Evolutionary conservation across 2,797 vertebrate genomes (phyloP).

Genomic region (Cossypha niveicapilla): DNA sequence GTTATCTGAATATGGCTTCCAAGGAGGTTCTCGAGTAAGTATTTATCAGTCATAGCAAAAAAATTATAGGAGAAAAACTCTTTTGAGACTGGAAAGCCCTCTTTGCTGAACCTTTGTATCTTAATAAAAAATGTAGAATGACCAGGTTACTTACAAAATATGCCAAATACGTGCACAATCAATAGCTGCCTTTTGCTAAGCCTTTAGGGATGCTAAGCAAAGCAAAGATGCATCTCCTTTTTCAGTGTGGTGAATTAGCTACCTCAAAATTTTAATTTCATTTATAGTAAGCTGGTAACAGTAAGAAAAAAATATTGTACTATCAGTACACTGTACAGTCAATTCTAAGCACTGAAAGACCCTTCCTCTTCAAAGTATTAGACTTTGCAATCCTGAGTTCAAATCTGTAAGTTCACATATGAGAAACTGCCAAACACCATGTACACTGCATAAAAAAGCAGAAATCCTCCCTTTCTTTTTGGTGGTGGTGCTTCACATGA

Average conservation of each 20-base stretch:
- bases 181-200: neutral
- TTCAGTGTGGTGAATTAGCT: neutral
- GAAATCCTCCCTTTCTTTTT: neutral
- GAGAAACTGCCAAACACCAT: neutral
- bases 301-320: neutral
- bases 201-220: neutral
- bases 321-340: neutral
- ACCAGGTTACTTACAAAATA: neutral
- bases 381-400: neutral
- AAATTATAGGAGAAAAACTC: neutral
- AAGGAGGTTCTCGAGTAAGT: slow-evolving; percentile 89
- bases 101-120: neutral
- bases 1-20: slow-evolving; percentile 87
- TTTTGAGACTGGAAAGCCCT: neutral
- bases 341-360: neutral
- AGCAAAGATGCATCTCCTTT: neutral
- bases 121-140: neutral
- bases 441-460: neutral
- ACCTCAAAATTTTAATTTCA: neutral
- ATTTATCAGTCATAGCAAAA: neutral
- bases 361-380: neutral
- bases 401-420: neutral
- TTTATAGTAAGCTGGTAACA: neutral
- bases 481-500: neutral
- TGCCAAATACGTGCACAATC: neutral